Conservation (phyloP, 2,888 invertebrate species). For the Ommatoiulus sabulosus region DNA sequence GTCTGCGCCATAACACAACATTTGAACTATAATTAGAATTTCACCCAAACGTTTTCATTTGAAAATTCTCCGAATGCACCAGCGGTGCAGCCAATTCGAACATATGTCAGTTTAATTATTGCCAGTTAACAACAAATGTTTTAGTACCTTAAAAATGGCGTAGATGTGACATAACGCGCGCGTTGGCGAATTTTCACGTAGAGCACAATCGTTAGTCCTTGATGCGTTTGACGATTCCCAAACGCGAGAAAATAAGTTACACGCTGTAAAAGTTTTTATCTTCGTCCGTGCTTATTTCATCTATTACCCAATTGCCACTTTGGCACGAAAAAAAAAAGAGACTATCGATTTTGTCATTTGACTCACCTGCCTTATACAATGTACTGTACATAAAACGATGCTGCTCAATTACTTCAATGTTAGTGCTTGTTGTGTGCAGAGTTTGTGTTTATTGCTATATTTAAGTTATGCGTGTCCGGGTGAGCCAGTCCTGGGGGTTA, state of each 20-base stretch:
- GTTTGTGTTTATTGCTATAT: slow-evolving; percentile 30
- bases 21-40: no score
- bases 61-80: no score
- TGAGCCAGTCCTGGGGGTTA: neutral
- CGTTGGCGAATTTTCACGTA: neutral
- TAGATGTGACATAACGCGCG: neutral
- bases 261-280: slow-evolving; percentile 44
- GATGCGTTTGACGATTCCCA: slow-evolving; percentile 23
- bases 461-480: slow-evolving; percentile 45
- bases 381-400: slow-evolving; percentile 28
- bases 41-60: no score
- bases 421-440: neutral
- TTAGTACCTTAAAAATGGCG: neutral
- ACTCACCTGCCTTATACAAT: slow-evolving; percentile 35
- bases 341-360: slow-evolving; percentile 45
- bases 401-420: slow-evolving; percentile 18
- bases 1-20: no score
- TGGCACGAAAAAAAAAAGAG: neutral
- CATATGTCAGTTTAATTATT: neutral
- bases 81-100: neutral
- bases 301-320: slow-evolving; percentile 47
- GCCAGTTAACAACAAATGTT: neutral
- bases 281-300: slow-evolving; percentile 35
- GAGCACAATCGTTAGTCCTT: neutral
- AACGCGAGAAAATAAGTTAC: slow-evolving; percentile 16